These are phyloP conservation scores for Eublepharis macularius DNA, from an alignment of 2,113 vertebrate species.

Conservation along the genomic window DNA sequence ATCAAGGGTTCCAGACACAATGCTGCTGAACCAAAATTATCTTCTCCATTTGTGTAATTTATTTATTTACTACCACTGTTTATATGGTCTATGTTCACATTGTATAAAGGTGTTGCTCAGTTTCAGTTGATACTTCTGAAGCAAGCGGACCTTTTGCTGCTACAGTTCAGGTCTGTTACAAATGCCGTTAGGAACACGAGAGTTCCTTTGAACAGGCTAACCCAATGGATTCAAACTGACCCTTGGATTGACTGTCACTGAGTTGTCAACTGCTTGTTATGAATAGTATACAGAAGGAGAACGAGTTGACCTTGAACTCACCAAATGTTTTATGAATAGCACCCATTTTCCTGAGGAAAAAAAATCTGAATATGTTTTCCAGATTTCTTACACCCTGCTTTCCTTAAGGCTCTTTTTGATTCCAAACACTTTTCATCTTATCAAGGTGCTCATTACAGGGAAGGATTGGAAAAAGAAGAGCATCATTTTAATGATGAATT, in stretches of 20 bases:
- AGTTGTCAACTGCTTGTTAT: constrained; percentile 51
- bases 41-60: too few relatives aligned
- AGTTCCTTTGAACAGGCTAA: constrained; percentile 50
- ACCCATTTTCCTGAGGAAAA: constrained; percentile 62
- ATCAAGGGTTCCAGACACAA: too few relatives aligned
- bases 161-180: constrained; percentile 13
- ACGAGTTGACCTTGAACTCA: constrained; percentile 66
- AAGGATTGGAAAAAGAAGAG: constrained; percentile 56
- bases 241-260: constrained; percentile 31
- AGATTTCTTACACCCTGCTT: constrained; percentile 49
- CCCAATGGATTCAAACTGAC: constrained; percentile 31
- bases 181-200: constrained; percentile 27
- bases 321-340: constrained; percentile 66
- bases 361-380: constrained; percentile 70
- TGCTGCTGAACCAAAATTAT: too few relatives aligned
- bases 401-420: constrained; percentile 52
- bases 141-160: constrained; percentile 12
- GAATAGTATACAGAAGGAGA: constrained; percentile 54
- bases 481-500: constrained; percentile 58
- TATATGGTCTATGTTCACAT: background rate
- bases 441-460: constrained; percentile 34
- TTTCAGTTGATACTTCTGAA: constrained; percentile 42
- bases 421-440: constrained; percentile 63
- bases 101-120: background rate
- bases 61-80: too few relatives aligned